Percentiles rank a stretch among this genome's conserved stretches.
Conservation (phyloP, 2,888 invertebrate genomes). For the Chromoteleia sp. region DNA sequence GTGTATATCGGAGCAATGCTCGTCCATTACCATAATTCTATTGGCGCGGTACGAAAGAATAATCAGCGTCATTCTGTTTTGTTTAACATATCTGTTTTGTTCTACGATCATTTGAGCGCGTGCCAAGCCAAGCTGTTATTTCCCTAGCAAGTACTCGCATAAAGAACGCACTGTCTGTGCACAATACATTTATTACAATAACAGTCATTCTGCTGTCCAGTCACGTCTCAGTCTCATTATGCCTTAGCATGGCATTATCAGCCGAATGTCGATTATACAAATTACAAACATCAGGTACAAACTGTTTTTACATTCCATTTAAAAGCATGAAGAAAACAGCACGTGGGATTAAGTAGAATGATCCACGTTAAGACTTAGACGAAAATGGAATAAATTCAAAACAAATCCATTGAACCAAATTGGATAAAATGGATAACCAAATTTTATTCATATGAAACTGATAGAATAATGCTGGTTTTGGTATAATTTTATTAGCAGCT, state of each 20-base stretch:
- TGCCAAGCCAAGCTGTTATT: conserved; percentile 67
- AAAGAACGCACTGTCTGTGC: conserved; percentile 52
- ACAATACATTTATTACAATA: conserved; percentile 69
- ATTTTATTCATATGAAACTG: too few relatives aligned
- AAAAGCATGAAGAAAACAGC: neutral
- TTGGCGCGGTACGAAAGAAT: conserved; percentile 45
- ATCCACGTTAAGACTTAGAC: neutral
- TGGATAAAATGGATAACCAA: too few relatives aligned
- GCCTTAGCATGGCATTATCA: conserved; percentile 55
- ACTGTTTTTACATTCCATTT: conserved; percentile 30
- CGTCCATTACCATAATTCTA: conserved; percentile 55
- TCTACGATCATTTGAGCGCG: conserved; percentile 52
- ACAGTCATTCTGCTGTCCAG: conserved; percentile 56
- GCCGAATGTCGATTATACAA: conserved; percentile 58
- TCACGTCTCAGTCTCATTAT: conserved; percentile 61
- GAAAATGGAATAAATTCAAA: too few relatives aligned
- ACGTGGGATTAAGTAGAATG: conserved; percentile 8
- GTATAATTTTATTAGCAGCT: too few relatives aligned
- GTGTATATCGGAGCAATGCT: conserved; percentile 35
- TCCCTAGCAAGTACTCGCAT: conserved; percentile 60
- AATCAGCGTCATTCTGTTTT: conserved; percentile 53
- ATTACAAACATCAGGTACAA: conserved; percentile 45
- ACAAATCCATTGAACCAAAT: too few relatives aligned
- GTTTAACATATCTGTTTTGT: conserved; percentile 56
- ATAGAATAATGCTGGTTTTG: too few relatives aligned